Base-by-base conservation (phyloP, 2,888 invertebrate genomes). In the Rhagonycha fulva region DNA sequence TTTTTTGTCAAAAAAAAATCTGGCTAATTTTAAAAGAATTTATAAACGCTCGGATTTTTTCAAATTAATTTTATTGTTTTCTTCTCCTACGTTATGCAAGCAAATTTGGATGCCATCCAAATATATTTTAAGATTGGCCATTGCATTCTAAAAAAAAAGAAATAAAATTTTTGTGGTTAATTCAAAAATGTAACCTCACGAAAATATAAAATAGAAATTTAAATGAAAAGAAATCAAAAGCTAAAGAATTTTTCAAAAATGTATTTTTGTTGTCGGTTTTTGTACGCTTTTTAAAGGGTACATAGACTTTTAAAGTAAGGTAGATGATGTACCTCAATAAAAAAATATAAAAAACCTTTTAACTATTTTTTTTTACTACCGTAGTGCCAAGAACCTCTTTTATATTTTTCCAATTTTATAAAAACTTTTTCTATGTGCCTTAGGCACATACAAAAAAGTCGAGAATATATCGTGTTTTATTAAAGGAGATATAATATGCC, bases 401-500 rank as follows among this genome's bases (percentile, higher is more conserved):
- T 47, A 66, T 47, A 47, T 67, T 67, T 63, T 14, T 66, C 47
- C 32, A 47, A 68, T 32, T 19, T 32, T 68, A 68, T 12, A 14
- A 32, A 32, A 68, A 68, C 14, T 32, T 47, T 32, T 47, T 19
- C 30, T 4, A 26, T 32, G 66, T 9, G 71, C 71, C 67, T 10
- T n/a, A 47, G 67, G 66, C 66, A 60, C 11, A 24, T 30, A 47
- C 47, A 66, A 47, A 63, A n/a, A 67, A 66, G 24, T 60, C 60
- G 47, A 14, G 26, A 66, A 67, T 26, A 19, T 19, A 19, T 19
- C 19, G 66, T 63, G 26, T 67, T 70, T 28, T 60, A 70, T 66
- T 66, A 72, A 71, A 71, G 66, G 71, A 67, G 24, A 24, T 24
- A 30, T 32, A 63, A 30, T 32, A 63, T 66, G 66, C 26, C 60